These are phyloP conservation scores for Rhizomys pruinosus DNA, from an alignment of 2,113 vertebrate genomes.

Conservation along the genomic window DNA sequence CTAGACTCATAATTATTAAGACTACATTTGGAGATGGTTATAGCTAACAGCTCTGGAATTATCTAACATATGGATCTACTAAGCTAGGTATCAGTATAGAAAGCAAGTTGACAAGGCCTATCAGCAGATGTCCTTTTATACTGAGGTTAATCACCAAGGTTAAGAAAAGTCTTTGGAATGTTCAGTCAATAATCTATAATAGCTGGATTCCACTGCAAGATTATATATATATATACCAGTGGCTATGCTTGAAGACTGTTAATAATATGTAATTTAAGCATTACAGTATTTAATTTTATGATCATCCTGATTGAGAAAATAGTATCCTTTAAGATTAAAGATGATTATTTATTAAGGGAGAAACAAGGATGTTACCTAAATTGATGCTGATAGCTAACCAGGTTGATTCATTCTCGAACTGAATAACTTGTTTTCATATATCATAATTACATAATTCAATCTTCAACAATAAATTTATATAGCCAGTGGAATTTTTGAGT, in stretches of 20 bases:
- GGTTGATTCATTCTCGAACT: background rate
- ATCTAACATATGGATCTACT: background rate
- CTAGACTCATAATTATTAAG: background rate
- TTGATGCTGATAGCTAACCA: background rate
- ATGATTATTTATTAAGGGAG: background rate
- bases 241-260: background rate
- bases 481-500: slow-evolving; percentile 5
- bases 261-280: background rate
- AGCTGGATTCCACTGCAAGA: background rate
- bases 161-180: background rate
- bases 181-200: background rate
- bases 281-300: background rate
- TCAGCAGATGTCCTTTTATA: background rate
- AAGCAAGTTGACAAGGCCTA: background rate
- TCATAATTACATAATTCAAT: slow-evolving; percentile 5
- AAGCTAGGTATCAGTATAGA: background rate
- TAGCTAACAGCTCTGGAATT: background rate
- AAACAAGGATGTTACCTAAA: background rate
- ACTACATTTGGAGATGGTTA: background rate
- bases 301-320: background rate
- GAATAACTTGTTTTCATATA: background rate
- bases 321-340: background rate
- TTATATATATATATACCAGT: background rate
- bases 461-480: background rate
- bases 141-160: rapidly evolving